Evolutionary conservation across 2,113 vertebrate genomes (phyloP).

Genomic region (Paramormyrops kingsleyae): DNA sequence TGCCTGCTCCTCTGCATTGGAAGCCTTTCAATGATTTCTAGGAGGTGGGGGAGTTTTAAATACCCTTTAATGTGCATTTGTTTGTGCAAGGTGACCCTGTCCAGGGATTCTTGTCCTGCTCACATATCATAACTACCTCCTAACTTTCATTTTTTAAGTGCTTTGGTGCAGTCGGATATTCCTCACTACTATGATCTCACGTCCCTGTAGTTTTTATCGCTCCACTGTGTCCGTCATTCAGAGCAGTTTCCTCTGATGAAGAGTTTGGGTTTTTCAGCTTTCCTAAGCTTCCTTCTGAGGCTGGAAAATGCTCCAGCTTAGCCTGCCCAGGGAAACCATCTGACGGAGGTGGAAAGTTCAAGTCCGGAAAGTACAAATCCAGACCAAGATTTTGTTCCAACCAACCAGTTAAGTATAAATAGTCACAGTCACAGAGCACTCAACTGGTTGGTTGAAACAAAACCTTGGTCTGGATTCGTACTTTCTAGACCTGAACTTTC

Average conservation of each 20-base stretch:
- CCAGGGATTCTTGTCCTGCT: constrained; percentile 14
- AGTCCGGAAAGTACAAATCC: no score
- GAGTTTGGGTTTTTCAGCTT: neutral
- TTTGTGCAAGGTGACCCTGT: constrained; percentile 8
- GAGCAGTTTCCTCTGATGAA: neutral
- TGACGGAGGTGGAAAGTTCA: neutral
- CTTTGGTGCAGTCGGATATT: neutral
- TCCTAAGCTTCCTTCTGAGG: neutral
- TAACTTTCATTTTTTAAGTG: neutral
- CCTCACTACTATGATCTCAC: neutral
- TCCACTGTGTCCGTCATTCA: neutral
- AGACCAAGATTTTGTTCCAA: no score
- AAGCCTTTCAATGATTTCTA: neutral
- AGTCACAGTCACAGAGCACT: no score
- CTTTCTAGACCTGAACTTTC: no score
- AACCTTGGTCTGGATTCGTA: no score
- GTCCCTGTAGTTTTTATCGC: neutral
- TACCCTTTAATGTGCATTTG: constrained; percentile 16
- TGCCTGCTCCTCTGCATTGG: neutral
- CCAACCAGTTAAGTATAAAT: no score
- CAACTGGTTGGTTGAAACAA: no score
- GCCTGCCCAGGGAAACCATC: neutral
- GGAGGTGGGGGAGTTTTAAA: neutral
- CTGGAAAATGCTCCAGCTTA: neutral
- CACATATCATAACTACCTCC: neutral